Evolutionary conservation across 2,113 vertebrate species (phyloP).

Genomic region (Colius striatus): DNA sequence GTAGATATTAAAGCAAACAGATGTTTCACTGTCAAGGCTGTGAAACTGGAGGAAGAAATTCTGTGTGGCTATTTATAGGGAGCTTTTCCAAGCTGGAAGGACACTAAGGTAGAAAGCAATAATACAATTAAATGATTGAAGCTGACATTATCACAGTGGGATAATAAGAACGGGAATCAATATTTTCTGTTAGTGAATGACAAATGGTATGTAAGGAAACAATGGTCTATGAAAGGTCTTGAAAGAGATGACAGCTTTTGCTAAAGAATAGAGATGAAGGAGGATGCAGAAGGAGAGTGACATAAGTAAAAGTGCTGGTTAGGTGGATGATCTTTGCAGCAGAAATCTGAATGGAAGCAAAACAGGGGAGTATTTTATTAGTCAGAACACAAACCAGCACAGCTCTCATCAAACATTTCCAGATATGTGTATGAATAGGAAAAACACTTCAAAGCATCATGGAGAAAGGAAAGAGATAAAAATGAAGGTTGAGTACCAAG

Average conservation of each 20-base stretch:
- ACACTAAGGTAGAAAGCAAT: neutral
- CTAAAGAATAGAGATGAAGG: neutral
- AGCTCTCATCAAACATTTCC: neutral
- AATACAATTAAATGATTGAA: neutral
- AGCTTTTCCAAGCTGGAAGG: neutral
- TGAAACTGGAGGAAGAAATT: neutral
- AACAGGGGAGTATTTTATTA: neutral
- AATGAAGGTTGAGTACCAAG: neutral
- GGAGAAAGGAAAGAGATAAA: neutral
- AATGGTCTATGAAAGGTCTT: neutral
- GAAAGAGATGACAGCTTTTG: neutral
- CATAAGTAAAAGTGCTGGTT: neutral
- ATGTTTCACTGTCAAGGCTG: neutral
- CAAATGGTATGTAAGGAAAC: conserved; percentile 18
- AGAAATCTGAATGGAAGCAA: neutral
- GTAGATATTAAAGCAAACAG: neutral
- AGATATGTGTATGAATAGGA: neutral
- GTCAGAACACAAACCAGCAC: neutral
- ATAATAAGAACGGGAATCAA: neutral
- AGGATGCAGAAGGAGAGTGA: neutral
- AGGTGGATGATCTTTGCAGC: neutral
- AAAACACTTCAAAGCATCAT: neutral
- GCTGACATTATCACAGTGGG: neutral
- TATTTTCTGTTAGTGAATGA: conserved; percentile 2
- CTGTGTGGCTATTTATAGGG: neutral